Conservation (phyloP, 2,113 vertebrate genomes). For the Zingel zingel region DNA sequence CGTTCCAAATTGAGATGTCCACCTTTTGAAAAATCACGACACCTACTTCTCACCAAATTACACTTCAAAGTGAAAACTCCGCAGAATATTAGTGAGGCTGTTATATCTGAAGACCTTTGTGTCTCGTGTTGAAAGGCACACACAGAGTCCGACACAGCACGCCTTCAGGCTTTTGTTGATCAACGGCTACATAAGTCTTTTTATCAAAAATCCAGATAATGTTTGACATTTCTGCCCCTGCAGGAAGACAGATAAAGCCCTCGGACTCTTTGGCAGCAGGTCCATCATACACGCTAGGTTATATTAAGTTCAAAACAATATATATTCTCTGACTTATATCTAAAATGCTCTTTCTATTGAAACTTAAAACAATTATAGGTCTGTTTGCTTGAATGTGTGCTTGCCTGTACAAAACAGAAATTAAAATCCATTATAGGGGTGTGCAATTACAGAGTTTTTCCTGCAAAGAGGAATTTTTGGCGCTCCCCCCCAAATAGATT, state of each 20-base stretch:
- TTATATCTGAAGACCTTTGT: conserved; percentile 51
- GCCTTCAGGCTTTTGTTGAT: conserved; percentile 28
- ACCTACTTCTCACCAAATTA: conserved; percentile 55
- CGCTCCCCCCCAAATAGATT: too few species aligned
- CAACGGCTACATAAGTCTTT: conserved; percentile 15
- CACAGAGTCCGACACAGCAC: not conserved
- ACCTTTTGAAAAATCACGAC: conserved; percentile 62
- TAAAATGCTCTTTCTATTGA: not conserved
- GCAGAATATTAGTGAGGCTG: conserved; percentile 37
- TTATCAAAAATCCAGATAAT: conserved; percentile 48
- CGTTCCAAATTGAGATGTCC: conserved; percentile 46
- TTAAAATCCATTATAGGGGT: not conserved
- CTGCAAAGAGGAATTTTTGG: too few species aligned
- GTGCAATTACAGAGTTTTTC: too few species aligned
- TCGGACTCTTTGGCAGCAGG: not conserved
- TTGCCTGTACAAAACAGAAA: not conserved
- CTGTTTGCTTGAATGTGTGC: not conserved
- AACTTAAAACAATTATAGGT: not conserved
- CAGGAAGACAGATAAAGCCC: conserved; percentile 13
- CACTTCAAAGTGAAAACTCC: conserved; percentile 58
- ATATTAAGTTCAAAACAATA: not conserved
- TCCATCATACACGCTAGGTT: not conserved
- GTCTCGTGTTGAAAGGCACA: conserved; percentile 50
- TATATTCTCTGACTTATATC: not conserved
- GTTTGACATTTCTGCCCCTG: conserved; percentile 51